Evolutionary conservation across 2,113 vertebrate genomes (phyloP).

Genomic region (Aix galericulata): DNA sequence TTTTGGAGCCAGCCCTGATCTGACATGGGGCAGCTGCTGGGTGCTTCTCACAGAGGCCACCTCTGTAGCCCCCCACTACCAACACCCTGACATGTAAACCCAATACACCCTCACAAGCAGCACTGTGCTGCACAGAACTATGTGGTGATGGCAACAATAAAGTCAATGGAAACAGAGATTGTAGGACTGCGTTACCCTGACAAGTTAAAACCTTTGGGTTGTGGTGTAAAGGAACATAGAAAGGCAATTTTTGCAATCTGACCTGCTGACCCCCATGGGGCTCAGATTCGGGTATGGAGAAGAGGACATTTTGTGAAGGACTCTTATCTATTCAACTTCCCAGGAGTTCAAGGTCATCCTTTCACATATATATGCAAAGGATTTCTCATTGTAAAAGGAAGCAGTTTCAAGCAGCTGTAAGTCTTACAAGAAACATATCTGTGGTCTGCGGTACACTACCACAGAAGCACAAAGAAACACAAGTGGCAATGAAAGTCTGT

Average conservation of each 20-base stretch:
- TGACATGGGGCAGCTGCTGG: no score
- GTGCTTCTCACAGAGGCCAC: no score
- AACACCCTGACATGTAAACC: no score
- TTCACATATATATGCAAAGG: not conserved
- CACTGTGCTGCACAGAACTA: not conserved
- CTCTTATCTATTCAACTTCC: not conserved
- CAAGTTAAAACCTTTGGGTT: not conserved
- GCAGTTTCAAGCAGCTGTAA: not conserved
- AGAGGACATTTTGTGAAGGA: not conserved
- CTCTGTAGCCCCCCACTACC: no score
- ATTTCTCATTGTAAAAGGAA: not conserved
- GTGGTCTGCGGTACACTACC: not conserved
- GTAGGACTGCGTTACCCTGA: not conserved
- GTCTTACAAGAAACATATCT: not conserved
- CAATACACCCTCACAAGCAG: not conserved
- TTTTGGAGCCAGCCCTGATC: no score
- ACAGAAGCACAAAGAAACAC: not conserved
- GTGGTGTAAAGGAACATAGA: not conserved
- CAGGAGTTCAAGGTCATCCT: not conserved
- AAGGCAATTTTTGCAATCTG: not conserved
- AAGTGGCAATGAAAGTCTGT: rapidly evolving
- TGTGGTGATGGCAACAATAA: not conserved
- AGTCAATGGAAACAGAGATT: not conserved
- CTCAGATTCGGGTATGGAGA: not conserved
- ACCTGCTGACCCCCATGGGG: not conserved